Conservation (phyloP, 2,113 vertebrate genomes). For the Amphiprion percula region DNA sequence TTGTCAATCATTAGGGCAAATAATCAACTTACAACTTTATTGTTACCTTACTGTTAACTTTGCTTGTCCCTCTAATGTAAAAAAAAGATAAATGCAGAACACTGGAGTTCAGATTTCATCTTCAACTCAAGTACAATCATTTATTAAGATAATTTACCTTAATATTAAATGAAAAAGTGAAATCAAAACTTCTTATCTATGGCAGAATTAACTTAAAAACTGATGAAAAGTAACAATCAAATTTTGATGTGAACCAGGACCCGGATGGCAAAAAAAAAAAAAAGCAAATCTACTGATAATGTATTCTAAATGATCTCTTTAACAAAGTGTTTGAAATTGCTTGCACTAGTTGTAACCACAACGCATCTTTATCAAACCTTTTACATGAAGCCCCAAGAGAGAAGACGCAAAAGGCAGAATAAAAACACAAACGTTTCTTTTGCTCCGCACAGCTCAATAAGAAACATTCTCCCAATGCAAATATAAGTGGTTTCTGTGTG, state of each 20-base stretch:
- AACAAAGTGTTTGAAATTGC: neutral
- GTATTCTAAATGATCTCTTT: neutral
- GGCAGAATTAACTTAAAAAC: neutral
- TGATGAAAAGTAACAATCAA: too few species aligned
- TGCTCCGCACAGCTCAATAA: neutral
- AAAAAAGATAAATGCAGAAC: too few species aligned
- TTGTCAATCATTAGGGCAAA: too few species aligned
- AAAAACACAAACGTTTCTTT: constrained; percentile 2
- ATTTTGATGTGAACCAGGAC: neutral
- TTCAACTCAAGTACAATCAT: too few species aligned
- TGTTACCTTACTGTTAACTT: too few species aligned
- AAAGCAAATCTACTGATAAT: neutral
- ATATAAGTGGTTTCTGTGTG: neutral
- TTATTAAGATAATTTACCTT: too few species aligned
- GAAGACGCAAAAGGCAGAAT: neutral
- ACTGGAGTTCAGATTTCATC: too few species aligned
- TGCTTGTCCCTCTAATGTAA: too few species aligned
- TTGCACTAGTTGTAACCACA: neutral
- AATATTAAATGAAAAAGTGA: too few species aligned
- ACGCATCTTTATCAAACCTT: neutral
- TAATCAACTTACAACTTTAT: too few species aligned
- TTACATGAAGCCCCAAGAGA: neutral
- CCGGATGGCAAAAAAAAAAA: neutral
- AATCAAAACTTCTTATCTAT: too few species aligned
- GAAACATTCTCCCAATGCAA: constrained; percentile 2